Conservation (phyloP, 1,140 invertebrate species). For the Spodoptera litura region DNA sequence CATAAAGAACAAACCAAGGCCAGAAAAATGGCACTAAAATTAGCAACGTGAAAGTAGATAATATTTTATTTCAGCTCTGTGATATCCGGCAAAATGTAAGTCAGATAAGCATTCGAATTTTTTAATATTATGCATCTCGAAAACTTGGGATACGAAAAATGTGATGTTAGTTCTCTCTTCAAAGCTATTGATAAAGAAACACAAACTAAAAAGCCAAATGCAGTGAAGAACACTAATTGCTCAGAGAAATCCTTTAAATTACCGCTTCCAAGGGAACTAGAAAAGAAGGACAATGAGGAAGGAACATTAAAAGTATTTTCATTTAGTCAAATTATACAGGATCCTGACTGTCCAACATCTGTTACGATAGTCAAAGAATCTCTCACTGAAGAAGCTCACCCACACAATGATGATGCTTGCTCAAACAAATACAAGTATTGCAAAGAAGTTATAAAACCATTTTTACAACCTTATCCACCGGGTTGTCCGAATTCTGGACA, state of each 20-base stretch:
- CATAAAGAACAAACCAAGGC: no score
- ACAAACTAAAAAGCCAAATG: constrained; percentile 55
- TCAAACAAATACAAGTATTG: constrained; percentile 62
- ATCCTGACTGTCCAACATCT: constrained; percentile 54
- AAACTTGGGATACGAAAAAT: constrained; percentile 49
- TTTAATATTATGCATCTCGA: constrained; percentile 61
- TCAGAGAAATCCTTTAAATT: constrained; percentile 39
- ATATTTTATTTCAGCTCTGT: no score
- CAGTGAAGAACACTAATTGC: constrained; percentile 42
- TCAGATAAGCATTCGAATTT: constrained; percentile 3
- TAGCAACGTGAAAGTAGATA: no score
- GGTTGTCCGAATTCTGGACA: constrained; percentile 54
- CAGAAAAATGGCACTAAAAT: no score
- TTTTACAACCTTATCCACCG: constrained; percentile 52
- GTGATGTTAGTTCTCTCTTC: constrained; percentile 42
- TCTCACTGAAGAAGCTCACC: constrained; percentile 56
- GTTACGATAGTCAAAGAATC: constrained; percentile 58
- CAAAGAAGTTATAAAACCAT: constrained; percentile 64
- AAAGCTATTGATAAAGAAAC: constrained; percentile 59
- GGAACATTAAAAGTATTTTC: constrained; percentile 56
- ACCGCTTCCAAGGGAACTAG: constrained; percentile 48
- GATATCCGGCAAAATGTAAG: constrained; percentile 34
- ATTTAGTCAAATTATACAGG: constrained; percentile 56
- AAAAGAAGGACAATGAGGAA: constrained; percentile 44
- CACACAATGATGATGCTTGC: constrained; percentile 29